phyloP scores from a whole-genome alignment of 2,888 invertebrate species.

The Drosophila neotestacea region DNA sequence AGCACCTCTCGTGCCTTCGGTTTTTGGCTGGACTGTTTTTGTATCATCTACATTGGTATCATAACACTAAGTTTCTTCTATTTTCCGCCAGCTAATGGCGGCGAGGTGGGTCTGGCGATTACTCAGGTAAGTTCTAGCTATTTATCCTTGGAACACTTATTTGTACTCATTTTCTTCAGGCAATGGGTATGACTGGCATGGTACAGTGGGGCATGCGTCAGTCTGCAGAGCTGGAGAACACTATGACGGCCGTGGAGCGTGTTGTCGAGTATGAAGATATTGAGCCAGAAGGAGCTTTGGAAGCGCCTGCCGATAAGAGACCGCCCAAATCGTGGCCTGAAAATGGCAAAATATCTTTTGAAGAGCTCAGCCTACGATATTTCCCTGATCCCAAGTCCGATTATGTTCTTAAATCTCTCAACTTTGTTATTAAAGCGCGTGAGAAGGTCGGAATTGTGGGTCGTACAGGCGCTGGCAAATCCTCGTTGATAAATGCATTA shows the following conservation, averaged over 20 bases:
- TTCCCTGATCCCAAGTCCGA: slow-evolving; percentile 87
- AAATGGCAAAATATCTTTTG: slow-evolving; percentile 89
- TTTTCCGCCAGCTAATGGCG: slow-evolving; percentile 88
- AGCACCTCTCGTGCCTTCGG: slow-evolving; percentile 97
- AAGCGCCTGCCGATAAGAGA: slow-evolving; percentile 88
- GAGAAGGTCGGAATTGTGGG: slow-evolving; percentile 91
- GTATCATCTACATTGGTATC: slow-evolving; percentile 93
- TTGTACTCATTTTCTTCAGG: slow-evolving; percentile 66
- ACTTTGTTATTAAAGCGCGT: slow-evolving; percentile 87
- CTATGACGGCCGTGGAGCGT: slow-evolving; percentile 96
- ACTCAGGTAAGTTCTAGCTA: slow-evolving; percentile 86
- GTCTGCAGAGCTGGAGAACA: slow-evolving; percentile 94
- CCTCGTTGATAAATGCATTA: slow-evolving; percentile 89
- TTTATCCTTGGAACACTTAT: neutral
- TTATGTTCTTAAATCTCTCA: slow-evolving; percentile 90
- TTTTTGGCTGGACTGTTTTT: slow-evolving; percentile 95
- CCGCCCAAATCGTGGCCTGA: slow-evolving; percentile 91
- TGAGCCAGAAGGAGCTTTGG: slow-evolving; percentile 87
- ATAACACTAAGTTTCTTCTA: slow-evolving; percentile 95
- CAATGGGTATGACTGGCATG: slow-evolving; percentile 90
- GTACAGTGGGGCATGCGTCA: slow-evolving; percentile 95
- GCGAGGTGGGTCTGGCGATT: slow-evolving; percentile 91
- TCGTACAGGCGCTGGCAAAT: slow-evolving; percentile 91
- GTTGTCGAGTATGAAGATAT: slow-evolving; percentile 89
- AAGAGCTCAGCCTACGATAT: slow-evolving; percentile 90